A percentile compares a stretch with the other conserved stretches of the same genome.
Conservation (phyloP, 1,140 invertebrate genomes). For the Vollenhovia emeryi region DNA sequence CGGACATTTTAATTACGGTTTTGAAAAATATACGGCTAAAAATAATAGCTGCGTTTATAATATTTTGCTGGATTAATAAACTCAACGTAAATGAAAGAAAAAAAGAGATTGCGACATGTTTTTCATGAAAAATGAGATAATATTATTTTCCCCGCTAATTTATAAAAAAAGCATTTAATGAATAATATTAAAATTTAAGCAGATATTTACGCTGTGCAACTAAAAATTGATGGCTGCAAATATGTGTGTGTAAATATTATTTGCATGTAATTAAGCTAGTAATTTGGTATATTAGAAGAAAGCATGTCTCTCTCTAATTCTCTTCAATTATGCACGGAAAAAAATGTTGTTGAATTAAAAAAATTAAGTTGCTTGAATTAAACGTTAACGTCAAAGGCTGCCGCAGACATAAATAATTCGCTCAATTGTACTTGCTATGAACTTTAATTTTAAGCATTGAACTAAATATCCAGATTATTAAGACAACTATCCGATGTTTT, state of each 20-base stretch:
- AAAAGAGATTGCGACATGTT: background rate
- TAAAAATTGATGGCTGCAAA: background rate
- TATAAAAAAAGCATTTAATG: background rate
- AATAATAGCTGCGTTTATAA: background rate
- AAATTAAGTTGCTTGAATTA: no score
- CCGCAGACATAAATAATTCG: no score
- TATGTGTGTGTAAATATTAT: background rate
- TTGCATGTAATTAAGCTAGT: background rate
- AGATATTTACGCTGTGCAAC: background rate
- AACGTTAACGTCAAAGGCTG: no score
- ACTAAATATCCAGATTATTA: no score
- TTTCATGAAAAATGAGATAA: background rate
- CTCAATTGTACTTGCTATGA: no score
- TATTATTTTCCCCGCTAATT: background rate
- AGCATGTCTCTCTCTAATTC: background rate
- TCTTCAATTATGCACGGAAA: background rate
- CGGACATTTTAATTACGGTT: conserved; percentile 35
- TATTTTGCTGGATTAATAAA: background rate
- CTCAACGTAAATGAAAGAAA: background rate
- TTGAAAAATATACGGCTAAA: conserved; percentile 8
- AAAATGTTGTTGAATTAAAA: no score
- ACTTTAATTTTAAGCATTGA: no score
- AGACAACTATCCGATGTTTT: no score
- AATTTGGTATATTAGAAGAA: background rate
- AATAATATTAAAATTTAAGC: background rate